Evolutionary conservation across 2,888 invertebrate species (phyloP).

Genomic region (Leucozona laternaria): DNA sequence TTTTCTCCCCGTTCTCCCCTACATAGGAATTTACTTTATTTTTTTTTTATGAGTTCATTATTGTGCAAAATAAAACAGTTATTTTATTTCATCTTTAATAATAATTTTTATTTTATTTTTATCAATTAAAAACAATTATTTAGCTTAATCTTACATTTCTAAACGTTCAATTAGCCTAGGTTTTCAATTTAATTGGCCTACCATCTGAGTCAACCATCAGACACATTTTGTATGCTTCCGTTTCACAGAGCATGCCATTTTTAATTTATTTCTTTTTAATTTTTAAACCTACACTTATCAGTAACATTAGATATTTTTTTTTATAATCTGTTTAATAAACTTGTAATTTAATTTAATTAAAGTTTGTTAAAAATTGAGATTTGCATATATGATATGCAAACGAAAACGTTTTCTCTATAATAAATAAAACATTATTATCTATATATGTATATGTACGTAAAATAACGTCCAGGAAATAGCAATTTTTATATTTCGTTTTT

Average conservation of each 20-base stretch:
- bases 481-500: slow-evolving; percentile 30
- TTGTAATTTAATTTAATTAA: slow-evolving; percentile 40
- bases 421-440: slow-evolving; percentile 52
- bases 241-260: slow-evolving; percentile 30
- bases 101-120: slow-evolving; percentile 64
- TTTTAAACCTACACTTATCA: slow-evolving; percentile 56
- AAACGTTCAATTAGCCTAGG: slow-evolving; percentile 69
- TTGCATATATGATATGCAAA: slow-evolving; percentile 77
- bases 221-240: slow-evolving; percentile 19
- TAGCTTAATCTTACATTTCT: slow-evolving; percentile 69
- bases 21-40: too few relatives aligned
- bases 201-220: slow-evolving; percentile 37
- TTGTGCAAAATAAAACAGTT: neutral
- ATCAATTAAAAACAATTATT: slow-evolving; percentile 76
- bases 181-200: slow-evolving; percentile 53
- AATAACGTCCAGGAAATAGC: slow-evolving; percentile 45
- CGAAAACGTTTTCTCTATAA: slow-evolving; percentile 45
- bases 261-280: neutral
- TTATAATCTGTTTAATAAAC: slow-evolving; percentile 44
- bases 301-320: slow-evolving; percentile 68
- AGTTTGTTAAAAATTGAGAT: slow-evolving; percentile 46
- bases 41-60: too few relatives aligned
- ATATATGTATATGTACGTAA: slow-evolving; percentile 21
- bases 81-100: slow-evolving; percentile 47
- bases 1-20: too few relatives aligned